Percentiles rank a stretch among this genome's conserved stretches.
phyloP scores from a whole-genome alignment of 2,797 vertebrate species.

The Aldrovandia affinis region DNA sequence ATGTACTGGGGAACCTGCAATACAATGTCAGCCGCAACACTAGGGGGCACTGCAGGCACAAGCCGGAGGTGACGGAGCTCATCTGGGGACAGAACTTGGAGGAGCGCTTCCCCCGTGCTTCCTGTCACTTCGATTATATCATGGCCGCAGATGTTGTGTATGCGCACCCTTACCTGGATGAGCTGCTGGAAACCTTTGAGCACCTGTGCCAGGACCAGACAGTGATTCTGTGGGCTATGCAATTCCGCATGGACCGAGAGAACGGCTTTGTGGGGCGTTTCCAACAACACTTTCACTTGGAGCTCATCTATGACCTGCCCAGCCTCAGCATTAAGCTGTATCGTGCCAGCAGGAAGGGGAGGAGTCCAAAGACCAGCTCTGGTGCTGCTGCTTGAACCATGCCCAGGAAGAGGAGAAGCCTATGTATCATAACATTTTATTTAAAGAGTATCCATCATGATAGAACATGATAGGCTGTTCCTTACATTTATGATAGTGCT shows the following conservation, averaged over 20 bases:
- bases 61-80: constrained; percentile 84
- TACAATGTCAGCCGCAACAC: constrained; percentile 87
- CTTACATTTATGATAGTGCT: neutral
- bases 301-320: constrained; percentile 86
- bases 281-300: constrained; percentile 78
- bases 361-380: neutral
- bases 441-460: neutral
- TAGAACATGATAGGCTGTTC: neutral
- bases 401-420: neutral
- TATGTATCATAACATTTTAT: neutral
- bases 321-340: constrained; percentile 89
- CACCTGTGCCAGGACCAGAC: constrained; percentile 87
- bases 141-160: constrained; percentile 96
- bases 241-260: constrained; percentile 86
- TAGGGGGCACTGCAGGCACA: constrained; percentile 81
- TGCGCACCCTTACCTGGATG: constrained; percentile 83
- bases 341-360: constrained; percentile 71
- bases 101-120: constrained; percentile 79
- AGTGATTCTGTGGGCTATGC: constrained; percentile 93
- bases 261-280: constrained; percentile 88
- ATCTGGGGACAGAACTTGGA: constrained; percentile 86
- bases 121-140: constrained; percentile 85
- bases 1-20: constrained; percentile 87
- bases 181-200: constrained; percentile 90
- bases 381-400: constrained; percentile 1